These are phyloP conservation scores for Drosophila jambulina DNA, from an alignment of 1,140 invertebrate species.

Conservation along the genomic window DNA sequence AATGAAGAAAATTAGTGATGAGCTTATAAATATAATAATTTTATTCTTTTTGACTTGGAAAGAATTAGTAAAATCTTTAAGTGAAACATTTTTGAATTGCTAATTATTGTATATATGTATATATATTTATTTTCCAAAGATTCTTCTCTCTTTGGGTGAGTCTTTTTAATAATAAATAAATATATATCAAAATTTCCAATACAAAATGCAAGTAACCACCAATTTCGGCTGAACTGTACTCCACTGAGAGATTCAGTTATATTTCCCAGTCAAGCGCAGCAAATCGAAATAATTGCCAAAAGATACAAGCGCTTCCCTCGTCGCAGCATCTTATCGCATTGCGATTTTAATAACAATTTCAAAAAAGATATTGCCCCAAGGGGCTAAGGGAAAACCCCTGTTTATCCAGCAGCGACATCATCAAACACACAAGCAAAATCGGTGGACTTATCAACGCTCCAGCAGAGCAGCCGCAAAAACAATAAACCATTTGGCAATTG, in stretches of 20 bases:
- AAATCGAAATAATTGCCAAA: constrained; percentile 69
- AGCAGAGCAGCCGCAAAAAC: constrained; percentile 60
- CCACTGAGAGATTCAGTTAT: neutral
- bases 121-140: neutral
- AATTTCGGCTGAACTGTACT: constrained; percentile 4
- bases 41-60: neutral
- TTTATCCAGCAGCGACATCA: constrained; percentile 72
- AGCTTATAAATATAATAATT: neutral
- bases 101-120: too few relatives aligned
- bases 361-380: constrained; percentile 66
- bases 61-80: neutral
- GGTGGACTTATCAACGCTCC: constrained; percentile 62
- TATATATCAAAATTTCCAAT: neutral
- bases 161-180: neutral
- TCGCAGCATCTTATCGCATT: constrained; percentile 52
- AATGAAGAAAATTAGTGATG: neutral
- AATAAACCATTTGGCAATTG: constrained; percentile 80
- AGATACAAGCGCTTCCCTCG: constrained; percentile 1
- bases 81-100: neutral
- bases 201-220: neutral
- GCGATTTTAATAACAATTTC: constrained; percentile 79
- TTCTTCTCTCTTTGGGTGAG: neutral
- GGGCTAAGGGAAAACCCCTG: constrained; percentile 46
- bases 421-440: constrained; percentile 55
- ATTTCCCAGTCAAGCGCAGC: constrained; percentile 35